Conservation (phyloP, 2,888 invertebrate genomes). For the Phoenoteleia sp. region DNA sequence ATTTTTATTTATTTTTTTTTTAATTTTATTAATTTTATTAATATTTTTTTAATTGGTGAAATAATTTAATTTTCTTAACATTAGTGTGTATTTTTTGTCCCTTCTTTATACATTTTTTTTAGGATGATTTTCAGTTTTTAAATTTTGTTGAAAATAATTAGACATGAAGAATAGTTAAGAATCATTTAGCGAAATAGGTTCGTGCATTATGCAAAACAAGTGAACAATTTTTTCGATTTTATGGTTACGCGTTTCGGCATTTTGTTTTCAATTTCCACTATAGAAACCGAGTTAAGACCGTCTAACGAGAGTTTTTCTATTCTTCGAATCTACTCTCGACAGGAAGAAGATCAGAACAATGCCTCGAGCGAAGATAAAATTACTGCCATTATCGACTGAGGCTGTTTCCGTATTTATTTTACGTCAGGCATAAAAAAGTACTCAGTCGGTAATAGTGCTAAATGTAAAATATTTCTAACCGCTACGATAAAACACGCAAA, state of each 20-base stretch:
- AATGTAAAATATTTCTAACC: neutral
- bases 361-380: constrained; percentile 13
- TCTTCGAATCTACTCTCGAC: neutral
- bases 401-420: constrained; percentile 36
- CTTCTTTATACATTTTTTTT: no score
- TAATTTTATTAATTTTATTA: no score
- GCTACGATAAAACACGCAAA: neutral
- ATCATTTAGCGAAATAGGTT: no score
- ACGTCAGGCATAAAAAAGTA: constrained; percentile 3
- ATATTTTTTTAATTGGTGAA: no score
- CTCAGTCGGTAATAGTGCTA: neutral
- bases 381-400: constrained; percentile 34
- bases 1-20: no score
- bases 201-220: constrained; percentile 4
- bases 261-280: constrained; percentile 13
- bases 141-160: no score
- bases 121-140: no score
- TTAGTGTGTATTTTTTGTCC: no score
- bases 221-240: constrained; percentile 9
- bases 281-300: constrained; percentile 16
- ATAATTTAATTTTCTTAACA: no score
- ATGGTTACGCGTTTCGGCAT: neutral
- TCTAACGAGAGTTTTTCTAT: constrained; percentile 19
- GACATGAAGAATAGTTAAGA: no score
- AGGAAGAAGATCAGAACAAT: constrained; percentile 25